A percentile compares a stretch with the other conserved stretches of the same genome.
Conservation (phyloP, 1,140 invertebrate species). For the Sweltsa coloradensis region DNA sequence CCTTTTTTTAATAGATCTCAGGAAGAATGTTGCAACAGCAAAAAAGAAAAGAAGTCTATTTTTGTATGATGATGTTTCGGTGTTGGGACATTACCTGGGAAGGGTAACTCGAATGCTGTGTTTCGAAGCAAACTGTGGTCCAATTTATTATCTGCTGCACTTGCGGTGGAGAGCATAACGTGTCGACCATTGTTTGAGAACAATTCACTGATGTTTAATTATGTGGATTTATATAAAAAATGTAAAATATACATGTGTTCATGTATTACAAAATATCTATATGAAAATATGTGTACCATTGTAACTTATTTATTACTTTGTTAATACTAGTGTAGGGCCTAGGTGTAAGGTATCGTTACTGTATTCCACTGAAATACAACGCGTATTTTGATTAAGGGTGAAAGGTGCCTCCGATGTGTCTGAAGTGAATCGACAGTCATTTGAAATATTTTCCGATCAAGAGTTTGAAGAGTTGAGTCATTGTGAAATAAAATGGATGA, state of each 20-base stretch:
- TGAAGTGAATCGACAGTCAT: background rate
- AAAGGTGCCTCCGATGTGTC: background rate
- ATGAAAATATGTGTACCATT: constrained; percentile 3
- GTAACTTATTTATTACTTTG: constrained; percentile 14
- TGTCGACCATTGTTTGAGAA: background rate
- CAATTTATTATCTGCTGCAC: background rate
- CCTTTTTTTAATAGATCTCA: constrained; percentile 11
- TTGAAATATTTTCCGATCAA: background rate
- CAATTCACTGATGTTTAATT: constrained; percentile 1
- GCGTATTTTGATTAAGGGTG: constrained; percentile 10
- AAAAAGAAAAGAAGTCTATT: constrained; percentile 12
- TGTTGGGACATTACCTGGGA: constrained; percentile 5
- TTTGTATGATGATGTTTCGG: constrained; percentile 10
- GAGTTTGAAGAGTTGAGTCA: background rate
- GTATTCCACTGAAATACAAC: constrained; percentile 8
- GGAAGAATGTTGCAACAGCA: constrained; percentile 4
- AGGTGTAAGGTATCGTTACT: constrained; percentile 13
- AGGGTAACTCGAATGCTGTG: background rate
- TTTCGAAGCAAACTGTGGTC: constrained; percentile 1
- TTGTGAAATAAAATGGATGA: background rate
- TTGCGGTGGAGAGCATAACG: background rate
- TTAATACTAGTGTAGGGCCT: constrained; percentile 13
- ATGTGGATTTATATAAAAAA: background rate
- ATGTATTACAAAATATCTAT: background rate
- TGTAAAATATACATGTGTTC: background rate